These are phyloP conservation scores for Plecturocebus donacophilus DNA, from an alignment of 2,113 vertebrate species.

Conservation along the genomic window DNA sequence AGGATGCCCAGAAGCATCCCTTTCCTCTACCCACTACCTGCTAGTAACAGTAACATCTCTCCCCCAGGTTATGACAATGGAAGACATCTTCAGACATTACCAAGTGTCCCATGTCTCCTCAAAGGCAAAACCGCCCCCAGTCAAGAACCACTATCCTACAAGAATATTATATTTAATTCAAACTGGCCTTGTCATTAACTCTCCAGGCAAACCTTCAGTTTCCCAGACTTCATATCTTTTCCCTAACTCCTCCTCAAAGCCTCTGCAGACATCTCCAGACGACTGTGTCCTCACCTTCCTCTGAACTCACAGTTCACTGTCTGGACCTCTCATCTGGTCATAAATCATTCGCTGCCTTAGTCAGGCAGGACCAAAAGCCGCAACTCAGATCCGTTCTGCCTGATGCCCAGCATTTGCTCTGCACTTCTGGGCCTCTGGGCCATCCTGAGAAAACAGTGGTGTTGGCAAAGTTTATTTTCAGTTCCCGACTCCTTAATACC, in stretches of 20 bases:
- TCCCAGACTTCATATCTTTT: not conserved
- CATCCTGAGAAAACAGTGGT: not conserved
- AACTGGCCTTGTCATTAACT: not conserved
- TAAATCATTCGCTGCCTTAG: not conserved
- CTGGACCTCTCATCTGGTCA: not conserved
- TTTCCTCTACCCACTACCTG: not conserved
- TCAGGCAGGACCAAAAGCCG: not conserved
- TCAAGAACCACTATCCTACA: not conserved
- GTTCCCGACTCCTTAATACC: not conserved
- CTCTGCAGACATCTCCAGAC: not conserved
- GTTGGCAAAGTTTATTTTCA: constrained; percentile 32
- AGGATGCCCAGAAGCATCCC: not conserved
- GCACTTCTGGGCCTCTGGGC: not conserved
- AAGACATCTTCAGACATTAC: not conserved
- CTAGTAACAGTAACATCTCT: not conserved
- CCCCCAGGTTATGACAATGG: not conserved
- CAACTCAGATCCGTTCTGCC: not conserved
- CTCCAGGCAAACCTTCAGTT: not conserved
- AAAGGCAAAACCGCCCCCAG: not conserved
- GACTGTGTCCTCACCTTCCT: not conserved
- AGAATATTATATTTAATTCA: not conserved
- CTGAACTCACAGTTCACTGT: not conserved
- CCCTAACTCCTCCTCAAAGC: not conserved
- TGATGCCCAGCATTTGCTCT: not conserved
- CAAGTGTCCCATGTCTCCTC: not conserved